Base-by-base conservation (phyloP, 2,797 vertebrate species). In the Aldrovandia affinis region DNA sequence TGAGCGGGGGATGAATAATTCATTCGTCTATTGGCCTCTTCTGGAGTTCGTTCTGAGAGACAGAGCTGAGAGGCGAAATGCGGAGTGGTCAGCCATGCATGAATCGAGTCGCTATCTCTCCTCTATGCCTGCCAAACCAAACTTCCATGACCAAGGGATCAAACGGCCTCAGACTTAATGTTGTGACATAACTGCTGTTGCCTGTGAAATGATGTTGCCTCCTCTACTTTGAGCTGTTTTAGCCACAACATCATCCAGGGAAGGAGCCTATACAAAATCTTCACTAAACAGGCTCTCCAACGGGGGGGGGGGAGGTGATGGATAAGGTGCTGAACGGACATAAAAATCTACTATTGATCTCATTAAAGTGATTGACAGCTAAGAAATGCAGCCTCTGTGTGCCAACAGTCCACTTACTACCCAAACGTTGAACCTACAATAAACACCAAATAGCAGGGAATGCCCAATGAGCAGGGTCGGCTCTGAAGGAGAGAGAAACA, bases 1-100 rank as follows among this genome's bases (percentile, higher is more conserved):
- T 86, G 68, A 86, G 81, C 50, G 4, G 54, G 22, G 55, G 55
- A 89, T 91, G 86, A 92, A 91, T 90, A 87, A 90, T 92, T 90
- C 78, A 91, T 87, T 82, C 63, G 82, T 87, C 86, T 87, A 80
- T 80, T 36, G 84, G 81, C 47, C 68, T 78, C 84, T 84, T 85
- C 82, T 78, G 84, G 54, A 63, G 61, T 78, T 65, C 80, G 61
- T 61, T 68, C 81, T 78, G 85, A 83, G 54, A 61, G 55, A 55
- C 25, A 59, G 28, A 20, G 30, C 9, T 80, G 54, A 57, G 50
- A 0, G 42, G 73, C 18, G 10, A n/a, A 65, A 30, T 0, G 57
- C 36, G 63, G 54, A 73, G 85, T 52, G 83, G 47, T 77, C 86
- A 89, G 82, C 85, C 87, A 83, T 70, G 85, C 86, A 84, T 89